Percentiles rank a stretch among this genome's conserved stretches.
These are phyloP conservation scores for Paedocypris micromegethes DNA, from an alignment of 2,797 vertebrate genomes.

Conservation along the genomic window DNA sequence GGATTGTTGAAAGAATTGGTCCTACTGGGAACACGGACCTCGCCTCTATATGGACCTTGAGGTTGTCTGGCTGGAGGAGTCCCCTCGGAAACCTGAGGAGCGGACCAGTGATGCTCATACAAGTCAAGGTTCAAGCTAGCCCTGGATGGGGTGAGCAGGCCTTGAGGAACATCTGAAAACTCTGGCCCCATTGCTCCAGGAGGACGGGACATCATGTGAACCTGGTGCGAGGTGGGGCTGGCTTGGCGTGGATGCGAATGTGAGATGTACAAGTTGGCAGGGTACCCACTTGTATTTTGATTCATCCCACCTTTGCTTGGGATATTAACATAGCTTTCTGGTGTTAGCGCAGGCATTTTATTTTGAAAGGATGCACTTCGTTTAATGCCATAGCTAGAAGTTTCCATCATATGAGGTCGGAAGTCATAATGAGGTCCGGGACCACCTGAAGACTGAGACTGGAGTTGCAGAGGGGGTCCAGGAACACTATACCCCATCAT, in stretches of 20 bases:
- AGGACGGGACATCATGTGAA: constrained; percentile 80
- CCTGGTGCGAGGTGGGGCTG: constrained; percentile 84
- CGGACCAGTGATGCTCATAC: constrained; percentile 84
- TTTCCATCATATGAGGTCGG: constrained; percentile 81
- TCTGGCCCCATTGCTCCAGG: constrained; percentile 71
- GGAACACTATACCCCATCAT: constrained; percentile 79
- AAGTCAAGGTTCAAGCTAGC: constrained; percentile 88
- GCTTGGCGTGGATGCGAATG: constrained; percentile 86
- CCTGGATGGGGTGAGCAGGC: constrained; percentile 79
- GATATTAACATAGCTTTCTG: constrained; percentile 79
- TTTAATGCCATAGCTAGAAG: constrained; percentile 80
- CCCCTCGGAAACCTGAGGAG: constrained; percentile 69
- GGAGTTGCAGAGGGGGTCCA: constrained; percentile 78
- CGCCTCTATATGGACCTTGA: constrained; percentile 81
- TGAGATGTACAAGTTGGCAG: constrained; percentile 73
- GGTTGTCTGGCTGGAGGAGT: constrained; percentile 72
- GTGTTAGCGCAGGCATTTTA: constrained; percentile 73
- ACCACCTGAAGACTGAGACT: constrained; percentile 69
- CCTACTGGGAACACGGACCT: constrained; percentile 81
- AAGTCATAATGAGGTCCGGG: constrained; percentile 72
- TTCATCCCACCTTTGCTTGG: constrained; percentile 76
- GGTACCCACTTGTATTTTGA: constrained; percentile 75
- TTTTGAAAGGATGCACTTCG: constrained; percentile 93
- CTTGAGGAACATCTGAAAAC: constrained; percentile 81
- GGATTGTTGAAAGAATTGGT: constrained; percentile 93